Percentiles rank a stretch among this genome's conserved stretches.
Conservation (phyloP, 2,888 invertebrate species). For the Chrysodeixis includens region DNA sequence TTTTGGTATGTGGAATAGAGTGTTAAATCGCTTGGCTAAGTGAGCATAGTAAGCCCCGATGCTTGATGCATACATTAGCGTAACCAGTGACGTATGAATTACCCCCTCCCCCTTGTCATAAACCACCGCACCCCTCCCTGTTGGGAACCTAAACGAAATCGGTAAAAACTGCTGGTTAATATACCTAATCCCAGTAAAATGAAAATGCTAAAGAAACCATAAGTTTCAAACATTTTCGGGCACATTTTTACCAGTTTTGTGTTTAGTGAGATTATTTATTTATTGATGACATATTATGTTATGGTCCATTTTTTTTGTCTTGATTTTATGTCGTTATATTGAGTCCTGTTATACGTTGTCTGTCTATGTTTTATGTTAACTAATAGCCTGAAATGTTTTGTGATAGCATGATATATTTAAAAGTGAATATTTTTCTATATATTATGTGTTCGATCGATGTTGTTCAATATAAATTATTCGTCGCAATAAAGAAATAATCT, state of each 20-base stretch:
- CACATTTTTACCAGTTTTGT: constrained; percentile 72
- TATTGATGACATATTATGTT: constrained; percentile 67
- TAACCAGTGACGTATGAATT: constrained; percentile 70
- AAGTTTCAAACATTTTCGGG: not conserved
- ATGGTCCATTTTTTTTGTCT: constrained; percentile 52
- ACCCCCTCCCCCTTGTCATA: constrained; percentile 62
- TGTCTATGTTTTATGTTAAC: constrained; percentile 79
- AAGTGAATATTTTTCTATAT: constrained; percentile 57
- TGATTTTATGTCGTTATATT: constrained; percentile 51
- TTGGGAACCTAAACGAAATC: constrained; percentile 64
- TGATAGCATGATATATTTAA: constrained; percentile 77
- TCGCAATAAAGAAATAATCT: constrained; percentile 83
- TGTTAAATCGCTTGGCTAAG: constrained; percentile 58
- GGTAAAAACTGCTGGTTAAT: constrained; percentile 62
- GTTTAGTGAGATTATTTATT: constrained; percentile 84
- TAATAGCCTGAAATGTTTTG: constrained; percentile 82
- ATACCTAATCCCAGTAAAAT: constrained; percentile 33
- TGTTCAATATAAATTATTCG: constrained; percentile 53
- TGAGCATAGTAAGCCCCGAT: constrained; percentile 74
- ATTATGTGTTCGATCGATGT: constrained; percentile 57
- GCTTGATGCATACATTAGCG: constrained; percentile 82
- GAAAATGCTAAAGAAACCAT: too few species aligned
- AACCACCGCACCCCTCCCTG: constrained; percentile 64
- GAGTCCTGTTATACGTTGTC: constrained; percentile 72
- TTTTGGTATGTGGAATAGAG: constrained; percentile 36